Conservation (phyloP, 1,140 invertebrate genomes). For the Drosophila virilis region DNA sequence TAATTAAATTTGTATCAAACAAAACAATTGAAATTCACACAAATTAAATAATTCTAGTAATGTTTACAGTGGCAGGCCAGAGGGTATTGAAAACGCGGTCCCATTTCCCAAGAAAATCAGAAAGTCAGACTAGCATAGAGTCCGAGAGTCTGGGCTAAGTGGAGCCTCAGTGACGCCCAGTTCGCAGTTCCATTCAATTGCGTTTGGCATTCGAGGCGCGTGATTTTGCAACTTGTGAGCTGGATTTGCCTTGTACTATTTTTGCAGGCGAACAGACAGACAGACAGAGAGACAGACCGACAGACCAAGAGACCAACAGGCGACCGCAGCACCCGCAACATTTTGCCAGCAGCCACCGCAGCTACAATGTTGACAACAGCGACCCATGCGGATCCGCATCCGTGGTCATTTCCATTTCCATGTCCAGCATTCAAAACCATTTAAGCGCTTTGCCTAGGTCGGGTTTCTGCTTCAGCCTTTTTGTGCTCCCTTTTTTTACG, state of each 20-base stretch:
- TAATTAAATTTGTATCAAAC: too few relatives aligned
- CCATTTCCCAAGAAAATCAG: neutral
- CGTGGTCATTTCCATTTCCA: constrained; percentile 3
- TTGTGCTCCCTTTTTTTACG: constrained; percentile 51
- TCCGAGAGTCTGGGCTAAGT: neutral
- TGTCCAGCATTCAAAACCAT: constrained; percentile 79
- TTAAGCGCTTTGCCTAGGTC: constrained; percentile 66
- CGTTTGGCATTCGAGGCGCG: constrained; percentile 70
- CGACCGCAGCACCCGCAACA: constrained; percentile 59
- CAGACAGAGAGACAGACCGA: neutral
- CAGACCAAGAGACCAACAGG: neutral
- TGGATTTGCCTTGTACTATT: constrained; percentile 73
- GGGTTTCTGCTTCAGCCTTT: constrained; percentile 44
- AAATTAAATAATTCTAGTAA: neutral
- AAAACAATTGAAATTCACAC: neutral
- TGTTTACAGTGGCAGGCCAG: neutral
- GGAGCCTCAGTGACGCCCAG: neutral
- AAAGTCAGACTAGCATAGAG: neutral
- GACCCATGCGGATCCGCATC: constrained; percentile 1
- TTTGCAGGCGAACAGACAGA: constrained; percentile 10
- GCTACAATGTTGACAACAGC: constrained; percentile 76
- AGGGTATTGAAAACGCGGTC: neutral
- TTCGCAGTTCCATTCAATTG: constrained; percentile 40
- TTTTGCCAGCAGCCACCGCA: constrained; percentile 73
- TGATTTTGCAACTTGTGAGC: constrained; percentile 79